A percentile compares a stretch with the other conserved stretches of the same genome.
These are phyloP conservation scores for Aythya baeri DNA, from an alignment of 2,113 vertebrate genomes.

Conservation along the genomic window DNA sequence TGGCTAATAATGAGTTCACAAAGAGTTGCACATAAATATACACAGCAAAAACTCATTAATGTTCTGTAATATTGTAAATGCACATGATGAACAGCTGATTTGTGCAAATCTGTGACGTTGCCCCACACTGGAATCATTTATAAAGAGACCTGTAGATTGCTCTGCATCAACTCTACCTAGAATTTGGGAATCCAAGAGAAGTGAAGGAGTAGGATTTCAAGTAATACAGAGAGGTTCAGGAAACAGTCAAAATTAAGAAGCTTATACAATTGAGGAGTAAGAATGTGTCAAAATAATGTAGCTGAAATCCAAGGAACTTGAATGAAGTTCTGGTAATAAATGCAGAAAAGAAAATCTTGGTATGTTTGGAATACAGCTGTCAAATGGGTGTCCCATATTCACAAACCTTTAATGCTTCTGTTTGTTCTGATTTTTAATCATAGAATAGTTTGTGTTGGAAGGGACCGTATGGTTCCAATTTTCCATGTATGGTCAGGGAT, in stretches of 20 bases:
- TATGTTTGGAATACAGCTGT: neutral
- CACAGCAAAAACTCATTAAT: constrained; percentile 11
- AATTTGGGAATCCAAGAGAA: neutral
- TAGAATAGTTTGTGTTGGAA: neutral
- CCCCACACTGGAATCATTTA: neutral
- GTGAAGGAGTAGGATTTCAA: neutral
- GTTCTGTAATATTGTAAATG: constrained; percentile 34
- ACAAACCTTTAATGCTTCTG: neutral
- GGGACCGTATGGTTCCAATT: neutral
- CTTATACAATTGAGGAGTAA: neutral
- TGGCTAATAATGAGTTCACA: neutral
- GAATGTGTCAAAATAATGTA: constrained; percentile 1
- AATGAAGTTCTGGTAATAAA: neutral
- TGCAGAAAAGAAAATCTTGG: neutral
- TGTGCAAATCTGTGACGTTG: neutral
- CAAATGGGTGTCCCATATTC: neutral
- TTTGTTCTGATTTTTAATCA: neutral
- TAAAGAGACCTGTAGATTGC: neutral
- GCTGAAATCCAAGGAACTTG: neutral
- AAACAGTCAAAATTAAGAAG: neutral
- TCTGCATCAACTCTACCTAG: neutral
- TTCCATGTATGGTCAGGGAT: neutral
- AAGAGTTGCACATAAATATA: constrained; percentile 14
- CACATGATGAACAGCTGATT: neutral
- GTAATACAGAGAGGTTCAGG: neutral